These are phyloP conservation scores for Epinephelus coioides DNA, from an alignment of 2,797 vertebrate species.

Conservation along the genomic window DNA sequence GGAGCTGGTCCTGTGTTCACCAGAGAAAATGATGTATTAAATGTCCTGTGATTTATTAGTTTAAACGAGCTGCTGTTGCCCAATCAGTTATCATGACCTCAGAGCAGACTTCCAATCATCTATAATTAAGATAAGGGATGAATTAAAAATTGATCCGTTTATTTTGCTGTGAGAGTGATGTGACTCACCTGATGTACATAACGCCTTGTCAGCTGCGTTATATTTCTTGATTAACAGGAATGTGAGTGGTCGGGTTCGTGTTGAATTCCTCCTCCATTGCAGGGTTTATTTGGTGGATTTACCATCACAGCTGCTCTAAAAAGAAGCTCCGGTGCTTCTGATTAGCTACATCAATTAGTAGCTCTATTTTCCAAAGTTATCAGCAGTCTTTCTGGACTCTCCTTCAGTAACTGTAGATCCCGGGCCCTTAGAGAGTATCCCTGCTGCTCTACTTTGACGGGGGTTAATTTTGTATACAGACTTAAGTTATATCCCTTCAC, in stretches of 20 bases:
- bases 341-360: conserved; percentile 77
- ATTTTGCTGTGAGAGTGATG: conserved; percentile 56
- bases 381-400: conserved; percentile 70
- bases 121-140: conserved; percentile 74
- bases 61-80: conserved; percentile 52
- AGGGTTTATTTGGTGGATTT: conserved; percentile 57
- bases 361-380: conserved; percentile 67
- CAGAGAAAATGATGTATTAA: conserved; percentile 46
- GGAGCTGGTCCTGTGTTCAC: conserved; percentile 1
- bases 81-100: conserved; percentile 72
- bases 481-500: conserved; percentile 79
- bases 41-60: conserved; percentile 67
- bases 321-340: conserved; percentile 35
- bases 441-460: conserved; percentile 74
- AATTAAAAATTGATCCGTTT: conserved; percentile 61
- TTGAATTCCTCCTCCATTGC: conserved; percentile 20
- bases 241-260: conserved; percentile 16
- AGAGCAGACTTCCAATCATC: conserved; percentile 70
- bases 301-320: conserved; percentile 37
- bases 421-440: conserved; percentile 57
- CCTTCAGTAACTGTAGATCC: conserved; percentile 66
- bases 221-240: conserved; percentile 43
- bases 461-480: conserved; percentile 81
- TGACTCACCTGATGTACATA: conserved; percentile 56
- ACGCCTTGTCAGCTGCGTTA: conserved; percentile 50